A percentile compares a stretch with the other conserved stretches of the same genome.
phyloP scores from a whole-genome alignment of 2,888 invertebrate species.

The Amblyteles armatorius region DNA sequence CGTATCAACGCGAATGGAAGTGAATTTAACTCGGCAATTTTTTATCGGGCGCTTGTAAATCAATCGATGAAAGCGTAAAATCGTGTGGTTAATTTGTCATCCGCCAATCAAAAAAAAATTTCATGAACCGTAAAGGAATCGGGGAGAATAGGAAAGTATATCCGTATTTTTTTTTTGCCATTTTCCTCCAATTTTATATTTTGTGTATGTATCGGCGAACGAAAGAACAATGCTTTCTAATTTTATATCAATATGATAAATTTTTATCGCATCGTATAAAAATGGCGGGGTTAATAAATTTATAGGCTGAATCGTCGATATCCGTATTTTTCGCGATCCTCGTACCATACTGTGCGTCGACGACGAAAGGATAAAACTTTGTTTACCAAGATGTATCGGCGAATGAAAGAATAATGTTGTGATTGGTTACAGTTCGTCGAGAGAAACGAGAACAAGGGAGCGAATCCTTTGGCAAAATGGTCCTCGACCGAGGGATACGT shows the following conservation, averaged over 20 bases:
- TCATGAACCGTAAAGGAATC: not conserved
- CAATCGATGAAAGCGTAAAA: not conserved
- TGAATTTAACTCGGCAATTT: not conserved
- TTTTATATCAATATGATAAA: not conserved
- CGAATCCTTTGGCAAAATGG: conserved; percentile 76
- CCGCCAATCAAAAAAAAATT: not conserved
- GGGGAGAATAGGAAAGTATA: too few species aligned
- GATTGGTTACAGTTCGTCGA: conserved; percentile 59
- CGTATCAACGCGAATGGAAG: not conserved
- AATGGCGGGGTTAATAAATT: not conserved
- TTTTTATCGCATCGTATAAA: not conserved
- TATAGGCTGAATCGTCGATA: not conserved
- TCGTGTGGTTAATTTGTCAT: not conserved
- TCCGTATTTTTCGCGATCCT: not conserved
- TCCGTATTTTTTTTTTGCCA: not conserved
- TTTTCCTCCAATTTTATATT: not conserved
- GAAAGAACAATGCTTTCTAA: conserved; percentile 77
- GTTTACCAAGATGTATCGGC: conserved; percentile 48
- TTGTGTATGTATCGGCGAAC: conserved; percentile 62
- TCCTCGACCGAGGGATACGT: conserved; percentile 69
- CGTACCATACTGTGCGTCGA: not conserved
- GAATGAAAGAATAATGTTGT: conserved; percentile 79
- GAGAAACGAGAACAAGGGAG: conserved; percentile 44
- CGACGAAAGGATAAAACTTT: not conserved
- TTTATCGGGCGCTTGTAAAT: not conserved